Conservation (phyloP, 2,888 invertebrate species). For the Agrypnus murinus region DNA sequence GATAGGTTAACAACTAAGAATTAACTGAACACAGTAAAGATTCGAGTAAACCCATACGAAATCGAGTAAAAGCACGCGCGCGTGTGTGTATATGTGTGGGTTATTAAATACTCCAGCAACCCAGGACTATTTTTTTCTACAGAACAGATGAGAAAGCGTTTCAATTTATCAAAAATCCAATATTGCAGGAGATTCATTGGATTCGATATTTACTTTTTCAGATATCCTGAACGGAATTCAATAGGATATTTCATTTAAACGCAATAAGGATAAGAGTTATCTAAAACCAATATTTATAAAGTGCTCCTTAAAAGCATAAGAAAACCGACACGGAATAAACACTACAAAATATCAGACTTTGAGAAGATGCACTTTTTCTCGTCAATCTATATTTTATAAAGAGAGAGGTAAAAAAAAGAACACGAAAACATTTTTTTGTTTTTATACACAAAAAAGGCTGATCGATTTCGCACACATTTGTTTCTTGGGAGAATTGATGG, state of each 20-base stretch:
- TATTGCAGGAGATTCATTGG: constrained; percentile 49
- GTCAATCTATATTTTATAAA: neutral
- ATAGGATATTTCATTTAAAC: constrained; percentile 54
- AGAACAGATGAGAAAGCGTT: constrained; percentile 35
- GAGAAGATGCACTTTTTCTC: constrained; percentile 30
- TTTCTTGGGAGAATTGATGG: neutral
- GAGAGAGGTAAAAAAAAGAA: too few species aligned
- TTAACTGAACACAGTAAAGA: constrained; percentile 15
- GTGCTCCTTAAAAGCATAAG: constrained; percentile 38
- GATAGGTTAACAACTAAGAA: constrained; percentile 18
- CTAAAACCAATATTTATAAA: constrained; percentile 53
- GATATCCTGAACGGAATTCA: constrained; percentile 50
- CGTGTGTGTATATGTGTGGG: constrained; percentile 1
- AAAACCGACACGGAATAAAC: constrained; percentile 37
- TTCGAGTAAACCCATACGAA: neutral
- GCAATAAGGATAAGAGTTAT: constrained; percentile 52
- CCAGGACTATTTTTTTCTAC: constrained; percentile 30
- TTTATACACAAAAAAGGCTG: neutral
- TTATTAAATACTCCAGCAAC: constrained; percentile 27
- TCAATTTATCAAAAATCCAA: constrained; percentile 49
- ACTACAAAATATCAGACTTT: constrained; percentile 26
- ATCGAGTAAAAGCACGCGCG: neutral
- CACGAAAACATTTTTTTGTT: neutral
- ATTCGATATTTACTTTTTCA: constrained; percentile 49
- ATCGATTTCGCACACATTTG: neutral